Evolutionary conservation across 2,888 invertebrate genomes (phyloP).

Genomic region (Blastobasis lacticolella): DNA sequence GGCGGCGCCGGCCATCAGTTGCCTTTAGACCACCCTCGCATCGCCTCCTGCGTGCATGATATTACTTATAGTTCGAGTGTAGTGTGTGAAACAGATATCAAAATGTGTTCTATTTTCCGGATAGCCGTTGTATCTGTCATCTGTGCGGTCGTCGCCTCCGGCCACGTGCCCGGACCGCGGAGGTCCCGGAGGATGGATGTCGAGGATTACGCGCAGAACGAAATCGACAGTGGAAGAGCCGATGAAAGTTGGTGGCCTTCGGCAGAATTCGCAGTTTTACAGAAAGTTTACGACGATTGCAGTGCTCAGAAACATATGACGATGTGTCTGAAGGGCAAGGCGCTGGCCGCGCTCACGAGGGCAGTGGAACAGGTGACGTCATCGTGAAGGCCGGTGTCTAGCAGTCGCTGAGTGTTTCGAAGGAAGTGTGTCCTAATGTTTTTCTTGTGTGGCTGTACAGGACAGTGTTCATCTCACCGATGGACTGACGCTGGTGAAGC

Average conservation of each 20-base stretch:
- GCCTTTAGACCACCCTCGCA: conserved; percentile 60
- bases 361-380: conserved; percentile 73
- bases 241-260: conserved; percentile 71
- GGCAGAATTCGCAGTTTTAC: conserved; percentile 74
- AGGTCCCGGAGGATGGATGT: conserved; percentile 61
- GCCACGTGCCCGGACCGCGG: conserved; percentile 58
- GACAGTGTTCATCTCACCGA: conserved; percentile 76
- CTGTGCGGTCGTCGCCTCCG: conserved; percentile 54
- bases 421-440: conserved; percentile 30
- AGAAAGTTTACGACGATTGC: conserved; percentile 78
- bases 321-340: conserved; percentile 76
- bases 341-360: conserved; percentile 71
- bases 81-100: conserved; percentile 48
- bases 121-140: conserved; percentile 60
- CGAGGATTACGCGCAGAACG: conserved; percentile 58
- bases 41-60: conserved; percentile 26
- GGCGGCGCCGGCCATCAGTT: conserved; percentile 59
- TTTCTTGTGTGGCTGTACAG: conserved; percentile 48
- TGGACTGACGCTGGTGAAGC: conserved; percentile 75
- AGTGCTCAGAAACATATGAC: conserved; percentile 75
- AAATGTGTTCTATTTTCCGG: conserved; percentile 66
- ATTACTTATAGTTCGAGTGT: conserved; percentile 54
- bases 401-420: conserved; percentile 23
- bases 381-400: too few relatives aligned
- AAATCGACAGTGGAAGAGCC: conserved; percentile 66